Evolutionary conservation across 1,140 invertebrate genomes (phyloP).

Genomic region (Lepidotrigona ventralis): DNA sequence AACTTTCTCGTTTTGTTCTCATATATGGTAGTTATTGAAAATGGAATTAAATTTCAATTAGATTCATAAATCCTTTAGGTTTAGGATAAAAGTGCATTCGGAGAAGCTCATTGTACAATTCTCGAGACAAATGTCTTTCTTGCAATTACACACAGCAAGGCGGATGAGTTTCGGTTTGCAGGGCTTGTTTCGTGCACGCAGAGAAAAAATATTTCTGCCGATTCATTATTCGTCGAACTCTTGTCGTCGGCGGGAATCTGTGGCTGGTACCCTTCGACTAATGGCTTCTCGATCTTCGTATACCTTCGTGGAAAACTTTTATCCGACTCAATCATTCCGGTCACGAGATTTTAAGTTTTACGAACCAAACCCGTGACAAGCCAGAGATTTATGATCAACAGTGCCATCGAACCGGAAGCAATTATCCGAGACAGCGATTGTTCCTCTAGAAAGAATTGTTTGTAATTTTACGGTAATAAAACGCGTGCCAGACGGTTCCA

Average conservation of each 20-base stretch:
- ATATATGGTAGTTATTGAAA: not conserved
- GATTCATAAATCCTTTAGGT: not conserved
- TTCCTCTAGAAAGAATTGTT: not conserved
- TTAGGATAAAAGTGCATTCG: no score
- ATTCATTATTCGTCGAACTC: slow-evolving; percentile 28
- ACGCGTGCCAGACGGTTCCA: not conserved
- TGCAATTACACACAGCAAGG: slow-evolving; percentile 31
- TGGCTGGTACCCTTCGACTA: slow-evolving; percentile 54
- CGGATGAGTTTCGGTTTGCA: slow-evolving; percentile 31
- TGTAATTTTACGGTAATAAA: not conserved
- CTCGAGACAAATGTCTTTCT: not conserved
- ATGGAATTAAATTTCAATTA: not conserved
- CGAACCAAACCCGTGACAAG: not conserved
- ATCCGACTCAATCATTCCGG: slow-evolving; percentile 44
- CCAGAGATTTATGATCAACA: slow-evolving; percentile 13
- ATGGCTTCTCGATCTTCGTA: slow-evolving; percentile 55
- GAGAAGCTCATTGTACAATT: not conserved
- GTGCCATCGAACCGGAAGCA: not conserved
- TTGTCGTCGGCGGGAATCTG: slow-evolving; percentile 52
- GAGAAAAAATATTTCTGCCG: slow-evolving; percentile 52
- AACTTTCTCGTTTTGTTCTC: not conserved
- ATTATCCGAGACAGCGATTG: not conserved
- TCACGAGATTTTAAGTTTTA: slow-evolving; percentile 50
- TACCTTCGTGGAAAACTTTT: slow-evolving; percentile 40
- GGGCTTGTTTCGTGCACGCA: slow-evolving; percentile 52